Evolutionary conservation across 2,113 vertebrate genomes (phyloP).

Genomic region (Mesocricetus auratus): DNA sequence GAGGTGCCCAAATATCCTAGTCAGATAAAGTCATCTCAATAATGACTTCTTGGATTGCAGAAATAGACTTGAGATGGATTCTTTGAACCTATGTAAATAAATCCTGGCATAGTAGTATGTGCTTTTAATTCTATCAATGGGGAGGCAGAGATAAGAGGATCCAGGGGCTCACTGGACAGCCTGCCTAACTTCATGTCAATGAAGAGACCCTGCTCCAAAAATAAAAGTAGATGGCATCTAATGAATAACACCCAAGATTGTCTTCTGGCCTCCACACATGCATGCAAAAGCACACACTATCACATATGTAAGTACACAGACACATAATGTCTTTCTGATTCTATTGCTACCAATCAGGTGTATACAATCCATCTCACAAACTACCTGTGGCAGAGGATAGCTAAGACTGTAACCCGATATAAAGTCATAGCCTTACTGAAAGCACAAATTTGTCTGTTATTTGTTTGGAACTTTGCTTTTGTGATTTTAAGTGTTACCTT

Average conservation of each 20-base stretch:
- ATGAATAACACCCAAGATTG: too few species aligned
- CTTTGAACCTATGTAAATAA: too few species aligned
- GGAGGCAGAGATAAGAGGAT: not conserved
- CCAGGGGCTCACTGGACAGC: not conserved
- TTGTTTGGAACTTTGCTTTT: not conserved
- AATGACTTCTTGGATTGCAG: not conserved
- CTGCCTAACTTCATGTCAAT: not conserved
- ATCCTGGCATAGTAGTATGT: not conserved
- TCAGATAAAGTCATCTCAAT: not conserved
- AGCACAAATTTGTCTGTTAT: not conserved
- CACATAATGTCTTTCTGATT: not conserved
- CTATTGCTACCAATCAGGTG: not conserved
- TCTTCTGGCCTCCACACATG: not conserved
- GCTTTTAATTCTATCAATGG: not conserved
- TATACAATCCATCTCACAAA: not conserved
- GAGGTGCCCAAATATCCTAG: not conserved
- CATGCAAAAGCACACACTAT: not conserved
- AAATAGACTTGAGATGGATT: not conserved
- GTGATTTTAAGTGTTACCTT: not conserved
- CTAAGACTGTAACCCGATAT: not conserved
- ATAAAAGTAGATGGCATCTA: not conserved
- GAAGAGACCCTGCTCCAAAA: not conserved
- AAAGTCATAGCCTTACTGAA: not conserved
- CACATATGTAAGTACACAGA: not conserved
- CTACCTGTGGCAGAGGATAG: too few species aligned